Evolutionary conservation across 2,113 vertebrate species (phyloP).

Genomic region (Rhinolophus sinicus): DNA sequence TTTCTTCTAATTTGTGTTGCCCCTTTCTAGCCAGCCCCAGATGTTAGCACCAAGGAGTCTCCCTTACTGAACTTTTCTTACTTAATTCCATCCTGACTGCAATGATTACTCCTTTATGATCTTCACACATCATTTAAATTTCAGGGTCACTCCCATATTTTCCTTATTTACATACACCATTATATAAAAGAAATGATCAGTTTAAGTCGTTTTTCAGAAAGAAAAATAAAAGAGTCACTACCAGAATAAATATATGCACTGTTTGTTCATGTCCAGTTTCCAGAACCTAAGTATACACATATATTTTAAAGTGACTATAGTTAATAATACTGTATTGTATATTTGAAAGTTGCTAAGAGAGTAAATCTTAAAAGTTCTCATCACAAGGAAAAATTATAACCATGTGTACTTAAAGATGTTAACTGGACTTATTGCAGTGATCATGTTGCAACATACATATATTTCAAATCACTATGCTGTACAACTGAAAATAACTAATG

Average conservation of each 20-base stretch:
- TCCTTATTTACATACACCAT: background rate
- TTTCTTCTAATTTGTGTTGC: background rate
- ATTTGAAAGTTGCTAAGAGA: background rate
- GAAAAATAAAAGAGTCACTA: background rate
- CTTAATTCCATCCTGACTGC: background rate
- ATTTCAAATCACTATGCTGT: background rate
- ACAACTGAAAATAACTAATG: background rate
- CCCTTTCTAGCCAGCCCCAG: background rate
- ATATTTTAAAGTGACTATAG: constrained; percentile 1
- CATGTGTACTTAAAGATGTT: background rate
- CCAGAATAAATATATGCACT: background rate
- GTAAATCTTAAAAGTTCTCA: background rate
- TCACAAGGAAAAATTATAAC: background rate
- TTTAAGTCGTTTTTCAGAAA: constrained; percentile 19
- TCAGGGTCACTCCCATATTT: background rate
- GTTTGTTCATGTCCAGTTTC: constrained; percentile 1
- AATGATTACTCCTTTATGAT: background rate
- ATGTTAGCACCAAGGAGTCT: background rate
- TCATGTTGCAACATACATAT: background rate
- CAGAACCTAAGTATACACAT: background rate
- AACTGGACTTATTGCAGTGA: background rate
- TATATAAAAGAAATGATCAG: constrained; percentile 3
- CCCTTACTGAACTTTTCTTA: background rate
- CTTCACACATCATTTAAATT: background rate
- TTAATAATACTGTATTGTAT: background rate